A percentile compares a stretch with the other conserved stretches of the same genome.
Evolutionary conservation across 2,113 vertebrate species (phyloP).

Genomic region (Mesocricetus auratus): DNA sequence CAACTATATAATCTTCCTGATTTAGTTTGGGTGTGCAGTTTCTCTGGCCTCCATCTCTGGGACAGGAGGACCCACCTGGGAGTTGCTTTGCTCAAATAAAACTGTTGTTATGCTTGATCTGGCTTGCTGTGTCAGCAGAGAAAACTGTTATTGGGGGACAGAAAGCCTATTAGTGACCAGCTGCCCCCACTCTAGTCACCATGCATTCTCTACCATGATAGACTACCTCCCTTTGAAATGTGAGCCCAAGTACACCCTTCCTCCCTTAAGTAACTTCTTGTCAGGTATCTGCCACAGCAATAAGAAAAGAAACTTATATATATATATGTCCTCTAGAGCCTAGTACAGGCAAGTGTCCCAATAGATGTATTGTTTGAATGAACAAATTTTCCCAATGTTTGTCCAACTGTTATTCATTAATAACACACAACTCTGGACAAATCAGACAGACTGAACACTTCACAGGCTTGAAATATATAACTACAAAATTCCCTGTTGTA

Average conservation of each 20-base stretch:
- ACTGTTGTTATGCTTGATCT: no score
- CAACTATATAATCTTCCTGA: no score
- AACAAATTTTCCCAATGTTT: neutral
- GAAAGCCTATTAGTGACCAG: neutral
- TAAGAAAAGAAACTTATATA: neutral
- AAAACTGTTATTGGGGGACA: no score
- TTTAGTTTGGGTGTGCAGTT: no score
- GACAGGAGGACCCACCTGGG: no score
- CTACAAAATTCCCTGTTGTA: neutral
- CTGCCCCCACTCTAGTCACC: no score
- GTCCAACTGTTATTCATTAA: neutral
- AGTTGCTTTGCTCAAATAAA: no score
- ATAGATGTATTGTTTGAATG: neutral
- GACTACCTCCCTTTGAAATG: no score
- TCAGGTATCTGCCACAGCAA: neutral
- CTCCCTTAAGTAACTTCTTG: neutral
- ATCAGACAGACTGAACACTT: neutral
- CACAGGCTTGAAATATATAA: neutral
- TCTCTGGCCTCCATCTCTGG: no score
- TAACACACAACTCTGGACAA: neutral
- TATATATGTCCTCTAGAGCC: neutral
- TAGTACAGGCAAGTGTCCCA: neutral
- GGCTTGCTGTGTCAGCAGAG: no score
- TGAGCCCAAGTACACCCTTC: neutral
- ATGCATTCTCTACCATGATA: neutral